Conservation (phyloP, 2,797 vertebrate species). For the Pogonophryne albipinna region DNA sequence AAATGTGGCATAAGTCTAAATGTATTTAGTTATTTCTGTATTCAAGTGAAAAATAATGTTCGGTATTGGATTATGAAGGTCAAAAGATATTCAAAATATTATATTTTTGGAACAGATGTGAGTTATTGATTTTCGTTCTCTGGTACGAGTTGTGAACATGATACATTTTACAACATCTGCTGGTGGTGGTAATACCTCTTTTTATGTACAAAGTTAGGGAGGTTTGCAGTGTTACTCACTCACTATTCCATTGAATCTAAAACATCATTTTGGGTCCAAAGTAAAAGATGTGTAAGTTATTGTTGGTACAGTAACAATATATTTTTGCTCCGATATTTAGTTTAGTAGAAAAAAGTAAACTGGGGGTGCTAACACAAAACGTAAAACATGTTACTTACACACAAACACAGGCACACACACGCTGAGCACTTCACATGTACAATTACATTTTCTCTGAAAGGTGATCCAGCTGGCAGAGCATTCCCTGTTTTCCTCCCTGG, state of each 20-base stretch:
- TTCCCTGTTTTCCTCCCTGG: constrained; percentile 5
- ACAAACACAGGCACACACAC: not conserved
- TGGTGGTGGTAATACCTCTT: not conserved
- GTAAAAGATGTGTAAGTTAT: not conserved
- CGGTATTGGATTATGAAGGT: not conserved
- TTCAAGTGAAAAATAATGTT: not conserved
- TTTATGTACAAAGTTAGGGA: not conserved
- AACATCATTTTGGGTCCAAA: not conserved
- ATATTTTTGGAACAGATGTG: not conserved
- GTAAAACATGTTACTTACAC: not conserved
- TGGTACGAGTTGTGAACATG: not conserved
- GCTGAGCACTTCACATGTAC: not conserved
- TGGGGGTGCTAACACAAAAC: not conserved
- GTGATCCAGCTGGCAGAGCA: constrained; percentile 28
- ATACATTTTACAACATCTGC: not conserved
- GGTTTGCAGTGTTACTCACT: not conserved
- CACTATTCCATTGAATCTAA: not conserved
- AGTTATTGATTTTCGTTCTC: not conserved
- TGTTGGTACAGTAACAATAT: not conserved
- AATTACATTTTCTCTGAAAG: constrained; percentile 22
- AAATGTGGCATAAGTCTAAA: not conserved
- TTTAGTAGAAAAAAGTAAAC: not conserved
- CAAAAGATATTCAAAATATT: not conserved
- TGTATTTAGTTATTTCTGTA: not conserved
- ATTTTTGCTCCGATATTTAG: not conserved